Conservation (phyloP, 1,140 invertebrate genomes). For the Spodoptera litura region DNA sequence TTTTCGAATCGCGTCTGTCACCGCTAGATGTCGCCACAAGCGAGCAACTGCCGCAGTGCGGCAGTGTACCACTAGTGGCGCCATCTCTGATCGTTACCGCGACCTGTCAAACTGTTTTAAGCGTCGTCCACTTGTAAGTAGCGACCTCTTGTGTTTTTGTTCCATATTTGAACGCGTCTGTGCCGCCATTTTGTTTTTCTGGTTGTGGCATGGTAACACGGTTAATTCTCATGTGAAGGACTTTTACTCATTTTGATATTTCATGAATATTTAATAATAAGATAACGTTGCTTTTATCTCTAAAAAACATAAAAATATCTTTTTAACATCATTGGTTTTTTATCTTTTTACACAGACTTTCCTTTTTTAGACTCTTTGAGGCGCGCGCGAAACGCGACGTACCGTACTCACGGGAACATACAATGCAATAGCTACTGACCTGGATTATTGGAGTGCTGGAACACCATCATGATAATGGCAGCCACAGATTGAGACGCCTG, state of each 20-base stretch:
- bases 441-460: conserved; percentile 97
- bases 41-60: conserved; percentile 20
- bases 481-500: conserved; percentile 97
- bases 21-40: background rate
- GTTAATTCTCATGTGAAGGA: no score
- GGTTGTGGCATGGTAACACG: background rate
- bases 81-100: background rate
- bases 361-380: no score
- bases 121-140: no score
- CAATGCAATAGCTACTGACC: conserved; percentile 84
- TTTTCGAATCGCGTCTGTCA: conserved; percentile 11
- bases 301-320: no score
- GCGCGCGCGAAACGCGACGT: no score
- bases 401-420: no score
- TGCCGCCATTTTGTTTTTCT: background rate
- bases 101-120: no score
- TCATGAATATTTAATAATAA: no score
- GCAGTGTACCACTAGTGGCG: background rate
- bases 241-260: no score
- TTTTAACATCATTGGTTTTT: no score
- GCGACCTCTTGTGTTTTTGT: no score
- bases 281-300: background rate
- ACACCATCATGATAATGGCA: conserved; percentile 98
- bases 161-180: background rate
- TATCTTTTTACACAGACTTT: no score